A percentile compares a stretch with the other conserved stretches of the same genome.
Conservation (phyloP, 2,797 vertebrate genomes). For the Pantherophis vulpinus region DNA sequence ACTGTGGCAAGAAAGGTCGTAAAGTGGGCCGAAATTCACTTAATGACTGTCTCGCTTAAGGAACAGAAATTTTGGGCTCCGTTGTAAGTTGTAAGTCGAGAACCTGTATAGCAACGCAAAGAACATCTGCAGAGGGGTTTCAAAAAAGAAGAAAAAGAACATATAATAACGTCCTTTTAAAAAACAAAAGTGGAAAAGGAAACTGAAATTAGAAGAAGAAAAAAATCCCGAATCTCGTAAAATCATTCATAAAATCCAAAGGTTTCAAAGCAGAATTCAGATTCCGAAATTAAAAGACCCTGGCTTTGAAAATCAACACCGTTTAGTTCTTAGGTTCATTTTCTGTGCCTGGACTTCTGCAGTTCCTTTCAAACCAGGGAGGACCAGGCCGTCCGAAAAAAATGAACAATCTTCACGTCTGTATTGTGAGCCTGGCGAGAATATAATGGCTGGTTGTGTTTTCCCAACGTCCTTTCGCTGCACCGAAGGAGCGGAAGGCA, state of each 20-base stretch:
- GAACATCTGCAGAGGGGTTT: neutral
- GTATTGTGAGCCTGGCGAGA: neutral
- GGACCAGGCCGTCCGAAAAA: fast-evolving
- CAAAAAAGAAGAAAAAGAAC: neutral
- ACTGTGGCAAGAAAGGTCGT: neutral
- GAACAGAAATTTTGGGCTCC: no score
- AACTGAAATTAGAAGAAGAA: neutral
- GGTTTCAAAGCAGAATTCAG: neutral
- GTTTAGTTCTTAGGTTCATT: neutral
- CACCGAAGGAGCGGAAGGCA: neutral
- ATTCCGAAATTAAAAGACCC: neutral
- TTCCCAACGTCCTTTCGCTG: neutral
- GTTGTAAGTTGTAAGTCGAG: neutral
- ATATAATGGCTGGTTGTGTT: neutral
- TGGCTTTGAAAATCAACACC: neutral
- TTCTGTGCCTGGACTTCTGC: neutral
- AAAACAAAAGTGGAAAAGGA: neutral
- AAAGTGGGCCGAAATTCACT: neutral
- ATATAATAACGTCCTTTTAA: neutral
- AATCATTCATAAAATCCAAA: neutral
- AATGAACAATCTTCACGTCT: neutral
- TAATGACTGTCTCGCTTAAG: neutral
- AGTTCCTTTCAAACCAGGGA: neutral
- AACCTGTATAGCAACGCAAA: neutral
- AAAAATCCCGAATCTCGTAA: neutral